These are phyloP conservation scores for Portunus trituberculatus DNA, from an alignment of 1,140 invertebrate species.

Conservation along the genomic window DNA sequence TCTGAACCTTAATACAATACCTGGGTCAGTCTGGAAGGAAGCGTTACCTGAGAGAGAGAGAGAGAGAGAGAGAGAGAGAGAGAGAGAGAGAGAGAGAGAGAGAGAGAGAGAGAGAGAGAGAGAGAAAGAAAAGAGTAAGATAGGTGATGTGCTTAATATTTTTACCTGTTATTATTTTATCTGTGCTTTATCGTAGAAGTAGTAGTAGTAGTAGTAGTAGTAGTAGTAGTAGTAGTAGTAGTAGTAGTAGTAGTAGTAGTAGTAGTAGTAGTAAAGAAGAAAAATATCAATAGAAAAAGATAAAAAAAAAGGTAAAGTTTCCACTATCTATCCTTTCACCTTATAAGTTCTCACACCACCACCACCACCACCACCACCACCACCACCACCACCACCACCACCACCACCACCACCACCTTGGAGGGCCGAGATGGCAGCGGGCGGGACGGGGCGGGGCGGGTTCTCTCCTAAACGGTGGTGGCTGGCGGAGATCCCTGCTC, in stretches of 20 bases:
- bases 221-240: too few relatives aligned
- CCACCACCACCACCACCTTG: not conserved
- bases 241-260: too few relatives aligned
- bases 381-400: not conserved
- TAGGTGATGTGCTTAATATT: too few relatives aligned
- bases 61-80: not conserved
- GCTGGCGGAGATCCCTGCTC: not conserved
- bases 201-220: too few relatives aligned
- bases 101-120: constrained; percentile 1
- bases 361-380: not conserved
- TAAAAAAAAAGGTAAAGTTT: not conserved
- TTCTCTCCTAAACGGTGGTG: not conserved
- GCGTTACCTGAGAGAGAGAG: not conserved
- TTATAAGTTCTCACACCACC: not conserved
- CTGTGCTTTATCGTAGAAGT: too few relatives aligned
- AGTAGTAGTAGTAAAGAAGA: not conserved
- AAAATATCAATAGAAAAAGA: too few relatives aligned
- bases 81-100: not conserved
- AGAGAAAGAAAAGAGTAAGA: not conserved
- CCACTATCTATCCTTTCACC: too few relatives aligned
- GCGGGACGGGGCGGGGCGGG: too few relatives aligned
- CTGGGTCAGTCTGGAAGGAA: not conserved
- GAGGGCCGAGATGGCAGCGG: too few relatives aligned
- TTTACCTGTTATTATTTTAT: too few relatives aligned
- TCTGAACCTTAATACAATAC: not conserved